A percentile compares a stretch with the other conserved stretches of the same genome.
phyloP scores from a whole-genome alignment of 2,113 vertebrate species.

The Ondatra zibethicus region DNA sequence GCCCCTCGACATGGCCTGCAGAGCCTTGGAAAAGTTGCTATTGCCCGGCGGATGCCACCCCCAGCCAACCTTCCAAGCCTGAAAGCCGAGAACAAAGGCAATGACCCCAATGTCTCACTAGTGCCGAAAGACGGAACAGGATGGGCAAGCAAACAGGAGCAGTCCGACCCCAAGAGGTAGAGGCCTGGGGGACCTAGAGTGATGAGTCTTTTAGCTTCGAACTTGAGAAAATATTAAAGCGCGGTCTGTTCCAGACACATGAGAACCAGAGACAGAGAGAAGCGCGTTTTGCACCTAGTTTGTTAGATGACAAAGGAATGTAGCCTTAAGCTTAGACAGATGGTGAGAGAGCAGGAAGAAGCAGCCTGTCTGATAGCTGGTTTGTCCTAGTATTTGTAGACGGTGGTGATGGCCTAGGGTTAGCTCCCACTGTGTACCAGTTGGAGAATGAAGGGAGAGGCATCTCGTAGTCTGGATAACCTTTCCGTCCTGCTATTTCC shows the following conservation, averaged over 20 bases:
- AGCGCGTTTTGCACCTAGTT: neutral
- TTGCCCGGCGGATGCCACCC: slow-evolving; percentile 97
- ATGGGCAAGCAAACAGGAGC: slow-evolving; percentile 99
- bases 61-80: slow-evolving; percentile 97
- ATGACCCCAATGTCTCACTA: slow-evolving; percentile 97
- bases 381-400: neutral
- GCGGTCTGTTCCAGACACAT: neutral
- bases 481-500: neutral
- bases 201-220: neutral
- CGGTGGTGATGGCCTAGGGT: neutral
- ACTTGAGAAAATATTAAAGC: neutral
- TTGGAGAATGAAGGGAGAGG: neutral
- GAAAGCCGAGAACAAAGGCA: slow-evolving; percentile 99
- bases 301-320: neutral
- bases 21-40: slow-evolving; percentile 98
- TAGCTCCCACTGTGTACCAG: neutral
- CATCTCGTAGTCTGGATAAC: neutral
- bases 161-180: slow-evolving; percentile 97
- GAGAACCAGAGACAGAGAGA: neutral
- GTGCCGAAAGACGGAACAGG: slow-evolving; percentile 98
- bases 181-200: neutral
- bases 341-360: neutral
- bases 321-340: neutral
- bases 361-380: neutral
- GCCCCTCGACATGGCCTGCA: slow-evolving; percentile 97